Conservation (phyloP, 2,888 invertebrate genomes). For the Thyatira batis region DNA sequence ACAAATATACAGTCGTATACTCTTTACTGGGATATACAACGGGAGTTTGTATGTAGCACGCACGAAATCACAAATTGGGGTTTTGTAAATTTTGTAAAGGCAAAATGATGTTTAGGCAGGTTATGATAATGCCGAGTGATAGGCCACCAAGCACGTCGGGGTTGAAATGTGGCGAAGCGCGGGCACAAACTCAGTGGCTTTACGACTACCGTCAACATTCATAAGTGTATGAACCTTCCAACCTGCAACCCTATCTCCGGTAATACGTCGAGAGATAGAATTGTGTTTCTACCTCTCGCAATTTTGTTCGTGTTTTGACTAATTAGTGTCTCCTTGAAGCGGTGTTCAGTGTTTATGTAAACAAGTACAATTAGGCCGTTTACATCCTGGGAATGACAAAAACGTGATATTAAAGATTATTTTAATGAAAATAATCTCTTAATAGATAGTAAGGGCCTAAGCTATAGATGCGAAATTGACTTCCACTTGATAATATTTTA, state of each 20-base stretch:
- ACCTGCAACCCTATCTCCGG: not conserved
- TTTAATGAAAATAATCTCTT: no score
- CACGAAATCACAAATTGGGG: not conserved
- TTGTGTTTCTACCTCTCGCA: not conserved
- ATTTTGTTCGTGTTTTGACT: not conserved
- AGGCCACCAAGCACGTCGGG: conserved; percentile 31
- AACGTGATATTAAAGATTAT: no score
- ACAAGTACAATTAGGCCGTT: not conserved
- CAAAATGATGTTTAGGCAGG: conserved; percentile 24
- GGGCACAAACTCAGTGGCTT: not conserved
- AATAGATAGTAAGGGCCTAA: no score
- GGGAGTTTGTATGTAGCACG: not conserved
- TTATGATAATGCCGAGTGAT: conserved; percentile 28
- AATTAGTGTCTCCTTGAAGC: not conserved
- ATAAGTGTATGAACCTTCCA: not conserved
- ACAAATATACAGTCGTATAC: not conserved
- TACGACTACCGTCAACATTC: conserved; percentile 3
- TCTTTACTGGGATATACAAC: not conserved
- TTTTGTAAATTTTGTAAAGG: conserved; percentile 1
- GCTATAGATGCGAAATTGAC: no score
- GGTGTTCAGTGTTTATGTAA: not conserved
- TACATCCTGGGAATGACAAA: no score
- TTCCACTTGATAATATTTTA: no score
- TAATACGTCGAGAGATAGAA: not conserved
- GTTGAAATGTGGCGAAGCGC: conserved; percentile 6